Evolutionary conservation across 2,113 vertebrate genomes (phyloP), one percentile per base, ranked within the genome.

Genomic region (Ptychochromis oligacanthus): DNA sequence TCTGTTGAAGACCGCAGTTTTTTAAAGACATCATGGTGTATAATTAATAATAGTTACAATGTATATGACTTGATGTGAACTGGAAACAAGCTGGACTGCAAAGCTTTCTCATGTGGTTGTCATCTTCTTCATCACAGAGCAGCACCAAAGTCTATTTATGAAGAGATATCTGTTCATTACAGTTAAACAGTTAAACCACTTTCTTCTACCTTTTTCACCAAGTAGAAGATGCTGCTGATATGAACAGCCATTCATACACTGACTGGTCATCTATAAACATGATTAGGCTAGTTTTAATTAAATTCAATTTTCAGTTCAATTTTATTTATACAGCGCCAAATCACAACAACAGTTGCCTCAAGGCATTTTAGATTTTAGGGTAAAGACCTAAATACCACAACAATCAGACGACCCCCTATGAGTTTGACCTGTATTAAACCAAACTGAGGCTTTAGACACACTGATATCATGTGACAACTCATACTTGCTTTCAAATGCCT

Each of bases 1-100:
- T 40, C 36, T 15, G 36, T 22, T 64, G 7, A 64, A 64, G 0
- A 40, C 20, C 0, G 20, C 22, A 0, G 22, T 1, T 40, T 40
- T 0, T 40, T 64, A 1, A 64, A 40, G 61, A 64, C 61, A 64
- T 3, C 34, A 64, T 1, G n/a, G 6, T 40, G 1, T 9, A 7
- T 0, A 64, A 5, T 64, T 40, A 0, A 22, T 40, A 0, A 40
- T 1, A 40, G 12, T 0, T 36, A 40, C 36, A 34, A 22, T 40
- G 12, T 22, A 38, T 62, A 38, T 34, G 7, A 7, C 31, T 64
- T 26, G 62, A 36, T 65, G 8, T 43, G 43, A 65, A 0, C 0
- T 65, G 62, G 7, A 6, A 43, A 24, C 43, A 40, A 43, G 36
- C 1, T 65, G 7, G 40, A 65, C 38, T 0, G 2, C 14, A 65